These are phyloP conservation scores for Gallinago undulata DNA, from an alignment of 2,113 vertebrate species.

Conservation along the genomic window DNA sequence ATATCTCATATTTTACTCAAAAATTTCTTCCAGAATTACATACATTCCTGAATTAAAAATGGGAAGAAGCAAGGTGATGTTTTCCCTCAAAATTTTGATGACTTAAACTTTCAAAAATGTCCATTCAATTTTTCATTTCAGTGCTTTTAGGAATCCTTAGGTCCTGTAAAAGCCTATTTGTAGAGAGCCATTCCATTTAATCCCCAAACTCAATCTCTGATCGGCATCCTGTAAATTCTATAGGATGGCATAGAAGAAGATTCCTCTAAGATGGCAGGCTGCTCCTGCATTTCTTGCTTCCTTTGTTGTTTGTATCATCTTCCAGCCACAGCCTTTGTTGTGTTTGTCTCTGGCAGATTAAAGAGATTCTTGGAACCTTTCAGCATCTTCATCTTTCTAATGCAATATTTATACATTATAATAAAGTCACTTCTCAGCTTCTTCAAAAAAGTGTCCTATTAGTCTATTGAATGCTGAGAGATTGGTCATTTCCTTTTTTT, in stretches of 20 bases:
- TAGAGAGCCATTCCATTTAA: neutral
- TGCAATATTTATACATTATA: neutral
- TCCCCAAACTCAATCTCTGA: neutral
- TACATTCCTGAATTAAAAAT: neutral
- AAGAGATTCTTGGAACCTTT: neutral
- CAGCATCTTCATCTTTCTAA: neutral
- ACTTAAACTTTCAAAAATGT: neutral
- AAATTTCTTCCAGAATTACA: neutral
- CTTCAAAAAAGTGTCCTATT: neutral
- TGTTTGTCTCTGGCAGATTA: neutral
- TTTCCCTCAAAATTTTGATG: neutral
- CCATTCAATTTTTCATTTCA: neutral
- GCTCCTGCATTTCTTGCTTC: neutral
- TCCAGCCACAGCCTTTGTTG: neutral
- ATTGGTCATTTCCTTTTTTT: neutral
- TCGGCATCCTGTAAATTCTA: neutral
- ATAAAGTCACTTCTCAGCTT: neutral
- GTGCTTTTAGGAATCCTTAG: neutral
- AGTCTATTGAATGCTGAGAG: neutral
- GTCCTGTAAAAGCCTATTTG: neutral
- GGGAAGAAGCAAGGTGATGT: neutral
- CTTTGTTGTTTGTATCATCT: neutral
- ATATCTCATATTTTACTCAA: neutral
- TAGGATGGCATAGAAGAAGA: neutral
- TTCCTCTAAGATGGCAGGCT: neutral